Percentiles rank a stretch among this genome's conserved stretches.
phyloP scores from a whole-genome alignment of 2,113 vertebrate species.

The Grammomys dolichurus region DNA sequence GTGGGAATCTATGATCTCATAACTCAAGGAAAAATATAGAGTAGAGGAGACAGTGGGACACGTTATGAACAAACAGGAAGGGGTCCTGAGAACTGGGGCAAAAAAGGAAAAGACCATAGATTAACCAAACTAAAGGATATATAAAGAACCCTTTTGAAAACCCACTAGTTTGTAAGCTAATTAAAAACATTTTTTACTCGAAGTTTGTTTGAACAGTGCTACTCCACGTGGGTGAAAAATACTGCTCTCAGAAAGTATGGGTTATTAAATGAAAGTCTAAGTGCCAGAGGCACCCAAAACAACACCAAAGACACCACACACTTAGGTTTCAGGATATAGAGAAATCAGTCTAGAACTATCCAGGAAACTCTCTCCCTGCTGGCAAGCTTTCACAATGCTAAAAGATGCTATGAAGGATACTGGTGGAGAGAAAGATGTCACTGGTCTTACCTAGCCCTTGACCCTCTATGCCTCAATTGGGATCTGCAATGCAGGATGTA shows the following conservation, averaged over 20 bases:
- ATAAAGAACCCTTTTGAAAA: neutral
- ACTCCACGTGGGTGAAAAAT: neutral
- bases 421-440: neutral
- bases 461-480: neutral
- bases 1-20: neutral
- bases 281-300: neutral
- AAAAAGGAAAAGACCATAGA: neutral
- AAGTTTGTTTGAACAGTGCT: neutral
- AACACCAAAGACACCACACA: neutral
- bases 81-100: neutral
- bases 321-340: neutral
- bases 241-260: neutral
- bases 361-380: neutral
- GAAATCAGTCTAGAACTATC: neutral
- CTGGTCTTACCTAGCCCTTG: neutral
- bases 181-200: neutral
- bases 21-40: neutral
- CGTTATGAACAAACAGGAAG: neutral
- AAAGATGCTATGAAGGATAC: neutral
- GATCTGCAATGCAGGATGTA: neutral
- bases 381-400: neutral
- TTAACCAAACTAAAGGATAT: neutral
- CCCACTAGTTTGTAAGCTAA: neutral
- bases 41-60: neutral
- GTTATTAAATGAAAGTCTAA: neutral